phyloP scores from a whole-genome alignment of 92 coral and sea anemone genomes.

The Siderastrea radians region DNA sequence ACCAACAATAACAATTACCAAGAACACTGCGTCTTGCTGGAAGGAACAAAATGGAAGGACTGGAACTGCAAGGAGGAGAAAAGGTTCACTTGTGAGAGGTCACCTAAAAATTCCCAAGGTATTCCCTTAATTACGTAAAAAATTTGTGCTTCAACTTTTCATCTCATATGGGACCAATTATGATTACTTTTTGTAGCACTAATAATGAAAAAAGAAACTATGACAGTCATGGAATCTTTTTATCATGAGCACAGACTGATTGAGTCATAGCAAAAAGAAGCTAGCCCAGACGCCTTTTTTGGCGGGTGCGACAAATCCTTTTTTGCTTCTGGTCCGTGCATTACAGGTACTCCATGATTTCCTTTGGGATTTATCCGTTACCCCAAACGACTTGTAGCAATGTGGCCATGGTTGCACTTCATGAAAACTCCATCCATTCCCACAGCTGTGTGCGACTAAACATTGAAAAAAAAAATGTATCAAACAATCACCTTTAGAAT shows the following conservation, averaged over 20 bases:
- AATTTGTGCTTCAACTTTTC: too few species aligned
- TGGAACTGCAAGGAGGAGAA: slow-evolving; percentile 1
- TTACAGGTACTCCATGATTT: neutral
- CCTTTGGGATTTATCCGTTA: neutral
- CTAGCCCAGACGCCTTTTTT: too few species aligned
- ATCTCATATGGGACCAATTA: too few species aligned
- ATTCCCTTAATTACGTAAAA: neutral
- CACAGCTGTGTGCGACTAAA: slow-evolving; percentile 1
- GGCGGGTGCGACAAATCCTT: neutral
- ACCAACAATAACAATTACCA: slow-evolving; percentile 6
- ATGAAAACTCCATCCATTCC: neutral
- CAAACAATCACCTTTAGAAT: too few species aligned
- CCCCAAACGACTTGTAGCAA: slow-evolving; percentile 5
- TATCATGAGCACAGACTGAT: too few species aligned
- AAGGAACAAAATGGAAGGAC: slow-evolving; percentile 10
- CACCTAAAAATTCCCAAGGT: neutral
- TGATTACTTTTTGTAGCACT: too few species aligned
- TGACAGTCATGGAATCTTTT: too few species aligned
- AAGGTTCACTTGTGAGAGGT: slow-evolving; percentile 1
- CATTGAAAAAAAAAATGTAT: neutral
- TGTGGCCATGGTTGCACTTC: neutral
- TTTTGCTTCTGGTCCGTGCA: neutral
- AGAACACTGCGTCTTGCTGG: neutral
- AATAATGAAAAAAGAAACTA: too few species aligned
- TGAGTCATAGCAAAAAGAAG: too few species aligned